Evolutionary conservation across 2,113 vertebrate genomes (phyloP).

Genomic region (Rhabdornis inornatus): DNA sequence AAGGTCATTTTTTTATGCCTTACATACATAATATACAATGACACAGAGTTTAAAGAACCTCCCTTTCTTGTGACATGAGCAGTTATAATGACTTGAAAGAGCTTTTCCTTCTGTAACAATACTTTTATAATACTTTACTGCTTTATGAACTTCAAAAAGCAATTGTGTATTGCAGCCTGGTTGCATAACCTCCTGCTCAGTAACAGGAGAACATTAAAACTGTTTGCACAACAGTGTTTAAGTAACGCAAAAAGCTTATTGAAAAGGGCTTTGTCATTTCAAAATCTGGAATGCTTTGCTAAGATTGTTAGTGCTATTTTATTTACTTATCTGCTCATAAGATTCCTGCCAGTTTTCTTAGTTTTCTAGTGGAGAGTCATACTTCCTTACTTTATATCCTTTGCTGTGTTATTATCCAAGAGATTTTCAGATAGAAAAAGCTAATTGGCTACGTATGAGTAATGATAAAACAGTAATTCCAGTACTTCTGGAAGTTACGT

Average conservation of each 20-base stretch:
- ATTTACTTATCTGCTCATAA: not conserved
- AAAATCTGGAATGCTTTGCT: constrained; percentile 11
- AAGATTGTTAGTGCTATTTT: not conserved
- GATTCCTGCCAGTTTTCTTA: not conserved
- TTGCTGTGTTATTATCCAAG: not conserved
- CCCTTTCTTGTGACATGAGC: not conserved
- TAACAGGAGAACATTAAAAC: not conserved
- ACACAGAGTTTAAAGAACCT: not conserved
- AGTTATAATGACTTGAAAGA: not conserved
- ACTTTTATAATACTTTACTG: not conserved
- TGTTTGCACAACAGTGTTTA: constrained; percentile 25
- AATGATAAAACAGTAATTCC: not conserved
- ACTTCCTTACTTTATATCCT: not conserved
- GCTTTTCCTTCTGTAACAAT: not conserved
- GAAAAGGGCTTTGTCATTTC: not conserved
- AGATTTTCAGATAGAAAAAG: not conserved
- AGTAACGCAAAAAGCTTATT: not conserved
- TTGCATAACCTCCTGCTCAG: constrained; percentile 4
- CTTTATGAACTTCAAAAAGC: constrained; percentile 12
- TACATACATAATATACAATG: not conserved
- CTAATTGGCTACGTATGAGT: not conserved
- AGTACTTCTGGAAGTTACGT: not conserved
- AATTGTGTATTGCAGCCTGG: not conserved
- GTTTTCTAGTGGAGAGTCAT: not conserved
- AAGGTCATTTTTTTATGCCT: not conserved